Percentiles rank a stretch among this genome's conserved stretches.
These are phyloP conservation scores for Ispidina lecontei DNA, from an alignment of 2,797 vertebrate genomes.

Conservation along the genomic window DNA sequence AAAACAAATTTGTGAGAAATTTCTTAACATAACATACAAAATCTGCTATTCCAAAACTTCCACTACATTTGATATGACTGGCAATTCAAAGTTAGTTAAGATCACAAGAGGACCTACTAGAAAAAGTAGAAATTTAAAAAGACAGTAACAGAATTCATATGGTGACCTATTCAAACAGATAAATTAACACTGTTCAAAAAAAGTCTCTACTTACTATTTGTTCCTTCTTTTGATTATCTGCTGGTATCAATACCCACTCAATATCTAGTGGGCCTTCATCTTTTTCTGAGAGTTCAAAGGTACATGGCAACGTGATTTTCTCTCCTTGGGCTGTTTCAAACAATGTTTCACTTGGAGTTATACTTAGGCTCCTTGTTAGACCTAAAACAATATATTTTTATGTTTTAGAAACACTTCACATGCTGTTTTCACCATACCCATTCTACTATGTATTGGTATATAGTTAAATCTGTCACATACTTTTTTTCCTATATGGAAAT, in stretches of 20 bases:
- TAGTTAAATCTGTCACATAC: not conserved
- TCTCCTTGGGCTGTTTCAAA: constrained; percentile 90
- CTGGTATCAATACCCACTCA: constrained; percentile 89
- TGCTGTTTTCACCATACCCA: not conserved
- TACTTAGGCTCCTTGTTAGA: constrained; percentile 78
- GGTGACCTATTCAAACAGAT: not conserved
- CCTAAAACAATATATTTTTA: constrained; percentile 37
- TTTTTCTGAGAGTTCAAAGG: constrained; percentile 77
- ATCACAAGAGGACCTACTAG: not conserved
- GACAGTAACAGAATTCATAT: not conserved
- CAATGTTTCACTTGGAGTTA: constrained; percentile 76
- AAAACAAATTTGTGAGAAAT: not conserved
- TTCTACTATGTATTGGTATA: not conserved
- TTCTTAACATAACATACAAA: not conserved
- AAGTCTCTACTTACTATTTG: constrained; percentile 84
- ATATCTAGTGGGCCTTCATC: constrained; percentile 90
- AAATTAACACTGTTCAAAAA: not conserved
- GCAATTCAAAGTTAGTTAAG: not conserved
- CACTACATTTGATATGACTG: not conserved
- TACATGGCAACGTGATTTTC: constrained; percentile 87
- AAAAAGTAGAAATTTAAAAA: not conserved
- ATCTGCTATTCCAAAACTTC: not conserved
- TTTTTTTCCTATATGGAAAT: not conserved
- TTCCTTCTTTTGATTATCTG: constrained; percentile 89
- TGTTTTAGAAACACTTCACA: not conserved